Evolutionary conservation across 1,140 invertebrate species (phyloP).

Genomic region (Parasteatoda tepidariorum): DNA sequence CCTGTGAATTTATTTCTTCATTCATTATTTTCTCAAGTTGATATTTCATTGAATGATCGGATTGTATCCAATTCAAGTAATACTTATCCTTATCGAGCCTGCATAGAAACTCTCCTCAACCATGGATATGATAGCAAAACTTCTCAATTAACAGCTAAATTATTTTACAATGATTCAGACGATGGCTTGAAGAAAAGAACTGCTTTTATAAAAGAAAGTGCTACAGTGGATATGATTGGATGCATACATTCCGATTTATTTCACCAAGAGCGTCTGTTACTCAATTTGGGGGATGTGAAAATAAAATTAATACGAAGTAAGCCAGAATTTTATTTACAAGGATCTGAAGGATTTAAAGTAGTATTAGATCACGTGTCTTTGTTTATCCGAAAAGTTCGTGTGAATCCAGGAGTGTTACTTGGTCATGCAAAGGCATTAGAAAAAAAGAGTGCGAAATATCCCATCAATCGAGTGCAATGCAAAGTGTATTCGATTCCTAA

Average conservation of each 20-base stretch:
- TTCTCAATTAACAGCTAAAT: background rate
- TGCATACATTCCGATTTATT: no score
- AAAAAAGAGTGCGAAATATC: background rate
- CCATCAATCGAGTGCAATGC: background rate
- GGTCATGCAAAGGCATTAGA: background rate
- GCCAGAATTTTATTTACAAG: background rate
- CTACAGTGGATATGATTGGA: no score
- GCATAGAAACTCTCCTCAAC: background rate
- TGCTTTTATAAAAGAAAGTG: background rate
- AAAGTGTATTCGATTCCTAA: no score
- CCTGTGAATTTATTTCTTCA: background rate
- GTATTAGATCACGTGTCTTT: no score
- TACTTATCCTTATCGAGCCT: background rate
- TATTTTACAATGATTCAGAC: constrained; percentile 3
- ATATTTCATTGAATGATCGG: background rate
- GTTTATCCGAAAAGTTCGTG: no score
- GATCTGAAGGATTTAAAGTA: no score
- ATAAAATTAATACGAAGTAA: no score
- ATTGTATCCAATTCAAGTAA: background rate
- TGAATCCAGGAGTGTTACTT: background rate
- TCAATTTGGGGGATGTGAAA: background rate
- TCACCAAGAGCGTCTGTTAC: background rate
- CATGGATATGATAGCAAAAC: constrained; percentile 2
- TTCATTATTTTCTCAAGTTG: background rate
- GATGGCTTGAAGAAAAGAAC: no score